Conservation (phyloP, 2,797 vertebrate genomes). For the Argyrosomus regius region DNA sequence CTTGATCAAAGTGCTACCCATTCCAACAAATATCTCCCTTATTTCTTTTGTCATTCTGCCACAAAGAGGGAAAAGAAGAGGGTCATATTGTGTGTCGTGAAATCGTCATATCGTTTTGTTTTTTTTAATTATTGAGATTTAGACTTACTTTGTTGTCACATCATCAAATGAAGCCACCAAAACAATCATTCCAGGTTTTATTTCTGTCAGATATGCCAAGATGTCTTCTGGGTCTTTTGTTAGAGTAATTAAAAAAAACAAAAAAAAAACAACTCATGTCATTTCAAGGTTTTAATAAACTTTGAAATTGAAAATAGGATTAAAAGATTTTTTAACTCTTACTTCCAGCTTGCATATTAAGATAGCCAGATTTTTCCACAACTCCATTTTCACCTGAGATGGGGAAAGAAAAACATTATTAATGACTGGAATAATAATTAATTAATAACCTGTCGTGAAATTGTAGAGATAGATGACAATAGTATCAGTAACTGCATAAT, state of each 20-base stretch:
- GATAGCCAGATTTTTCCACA: conserved; percentile 68
- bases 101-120: conserved; percentile 7
- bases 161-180: conserved; percentile 90
- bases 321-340: conserved; percentile 57
- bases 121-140: conserved; percentile 27
- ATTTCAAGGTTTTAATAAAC: conserved; percentile 5
- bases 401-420: conserved; percentile 3
- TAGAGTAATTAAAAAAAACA: not conserved
- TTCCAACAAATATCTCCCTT: conserved; percentile 72
- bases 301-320: conserved; percentile 4
- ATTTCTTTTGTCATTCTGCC: conserved; percentile 88
- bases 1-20: conserved; percentile 87
- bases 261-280: too few species aligned
- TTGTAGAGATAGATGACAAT: too few species aligned
- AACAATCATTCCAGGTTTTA: conserved; percentile 82
- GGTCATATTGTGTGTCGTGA: conserved; percentile 13
- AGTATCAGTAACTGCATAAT: too few species aligned
- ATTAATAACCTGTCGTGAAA: not conserved
- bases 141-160: conserved; percentile 87
- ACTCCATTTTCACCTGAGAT: conserved; percentile 77
- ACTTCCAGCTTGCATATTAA: conserved; percentile 88
- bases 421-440: not conserved
- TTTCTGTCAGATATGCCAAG: conserved; percentile 80
- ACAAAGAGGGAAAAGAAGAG: conserved; percentile 26
- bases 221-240: conserved; percentile 64